A percentile compares a stretch with the other conserved stretches of the same genome.
Evolutionary conservation across 1,140 invertebrate genomes (phyloP).

Genomic region (Ostrea edulis): DNA sequence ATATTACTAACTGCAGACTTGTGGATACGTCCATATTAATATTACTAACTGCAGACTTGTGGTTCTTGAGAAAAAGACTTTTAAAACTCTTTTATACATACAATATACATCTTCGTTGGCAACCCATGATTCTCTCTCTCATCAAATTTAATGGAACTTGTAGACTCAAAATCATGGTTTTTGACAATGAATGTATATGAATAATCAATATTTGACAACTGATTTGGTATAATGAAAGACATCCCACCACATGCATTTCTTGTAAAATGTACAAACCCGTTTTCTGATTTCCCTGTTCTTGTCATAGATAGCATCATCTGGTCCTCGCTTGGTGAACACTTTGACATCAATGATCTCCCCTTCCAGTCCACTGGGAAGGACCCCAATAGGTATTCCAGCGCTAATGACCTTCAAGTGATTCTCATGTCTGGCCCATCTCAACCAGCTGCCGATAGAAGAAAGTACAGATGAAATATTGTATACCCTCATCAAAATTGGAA

Average conservation of each 20-base stretch:
- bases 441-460: conserved; percentile 61
- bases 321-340: conserved; percentile 69
- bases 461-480: neutral
- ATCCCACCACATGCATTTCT: neutral
- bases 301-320: conserved; percentile 77
- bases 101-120: too few relatives aligned
- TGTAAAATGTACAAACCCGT: conserved; percentile 61
- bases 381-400: conserved; percentile 65
- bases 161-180: too few relatives aligned
- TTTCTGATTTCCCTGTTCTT: conserved; percentile 71
- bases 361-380: conserved; percentile 70
- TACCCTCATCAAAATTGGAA: too few relatives aligned
- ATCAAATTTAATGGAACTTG: too few relatives aligned
- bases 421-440: conserved; percentile 70
- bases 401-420: conserved; percentile 68
- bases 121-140: too few relatives aligned
- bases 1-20: too few relatives aligned
- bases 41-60: too few relatives aligned
- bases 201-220: too few relatives aligned
- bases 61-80: too few relatives aligned
- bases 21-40: too few relatives aligned
- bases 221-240: neutral
- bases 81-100: too few relatives aligned
- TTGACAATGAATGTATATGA: too few relatives aligned
- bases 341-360: conserved; percentile 74